phyloP scores from a whole-genome alignment of 2,888 invertebrate genomes.

The Hemithea aestivaria region DNA sequence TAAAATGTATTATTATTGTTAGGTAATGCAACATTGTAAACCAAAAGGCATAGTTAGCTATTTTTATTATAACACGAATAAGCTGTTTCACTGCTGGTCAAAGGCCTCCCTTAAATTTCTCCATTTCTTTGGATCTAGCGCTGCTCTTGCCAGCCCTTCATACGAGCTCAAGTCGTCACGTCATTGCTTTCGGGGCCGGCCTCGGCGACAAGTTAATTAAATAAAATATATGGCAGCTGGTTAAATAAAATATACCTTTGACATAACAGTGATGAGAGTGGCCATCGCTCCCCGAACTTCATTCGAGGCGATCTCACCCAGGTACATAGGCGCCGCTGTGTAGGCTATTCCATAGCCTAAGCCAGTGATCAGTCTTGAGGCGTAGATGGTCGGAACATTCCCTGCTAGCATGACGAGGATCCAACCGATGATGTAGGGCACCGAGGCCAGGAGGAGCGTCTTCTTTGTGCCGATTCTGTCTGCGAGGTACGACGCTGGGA shows the following conservation, averaged over 20 bases:
- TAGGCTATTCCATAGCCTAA: constrained; percentile 81
- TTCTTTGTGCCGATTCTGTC: constrained; percentile 83
- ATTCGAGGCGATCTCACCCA: constrained; percentile 81
- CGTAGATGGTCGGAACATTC: constrained; percentile 77
- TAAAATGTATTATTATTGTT: too few relatives aligned
- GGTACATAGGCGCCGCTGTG: constrained; percentile 81
- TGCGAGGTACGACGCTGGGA: constrained; percentile 81
- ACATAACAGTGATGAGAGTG: constrained; percentile 78
- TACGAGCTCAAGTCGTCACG: too few relatives aligned
- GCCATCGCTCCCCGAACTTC: constrained; percentile 80
- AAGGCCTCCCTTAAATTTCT: too few relatives aligned
- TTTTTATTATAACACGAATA: background rate
- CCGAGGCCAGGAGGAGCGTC: constrained; percentile 78
- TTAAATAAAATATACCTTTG: constrained; percentile 72
- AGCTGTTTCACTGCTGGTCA: too few relatives aligned
- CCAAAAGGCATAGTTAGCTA: too few relatives aligned
- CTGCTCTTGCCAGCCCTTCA: too few relatives aligned
- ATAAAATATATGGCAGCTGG: too few relatives aligned
- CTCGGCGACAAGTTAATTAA: too few relatives aligned
- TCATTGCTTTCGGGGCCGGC: too few relatives aligned
- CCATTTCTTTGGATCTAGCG: too few relatives aligned
- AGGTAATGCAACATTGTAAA: too few relatives aligned
- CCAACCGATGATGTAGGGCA: constrained; percentile 82
- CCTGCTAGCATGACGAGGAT: constrained; percentile 80
- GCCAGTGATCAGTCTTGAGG: constrained; percentile 80